Evolutionary conservation across 2,797 vertebrate species (phyloP), one percentile per base, ranked within the genome.

Genomic region (Xenopus petersii): DNA sequence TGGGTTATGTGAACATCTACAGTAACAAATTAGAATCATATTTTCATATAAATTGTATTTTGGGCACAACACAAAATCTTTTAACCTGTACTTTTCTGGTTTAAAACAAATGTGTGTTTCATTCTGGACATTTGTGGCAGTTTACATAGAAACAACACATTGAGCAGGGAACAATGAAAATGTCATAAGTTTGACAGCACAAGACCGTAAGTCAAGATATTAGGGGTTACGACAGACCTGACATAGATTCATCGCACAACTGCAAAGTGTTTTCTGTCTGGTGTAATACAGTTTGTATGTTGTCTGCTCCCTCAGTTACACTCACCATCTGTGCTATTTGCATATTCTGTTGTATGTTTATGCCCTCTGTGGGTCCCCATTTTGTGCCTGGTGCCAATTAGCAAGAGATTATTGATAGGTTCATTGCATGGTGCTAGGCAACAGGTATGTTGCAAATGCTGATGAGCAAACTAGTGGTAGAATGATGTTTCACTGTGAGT

Each of bases 91-190:
- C 64, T n/a, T 54, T 82, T 64, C 26, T 42, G 36, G 5, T 6
- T 42, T 42, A 30, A 81, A 11, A 15, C 59, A 0, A 1, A 42
- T 42, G 6, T 30, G 26, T 42, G 36, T 42, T 42, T 42, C 36
- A 42, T 42, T 36, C 66, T 47, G 69, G 65, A 83, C 48, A 1
- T 49, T 12, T 51, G 81, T 68, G 66, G 67, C 70, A 78, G 75
- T 69, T 51, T 12, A 73, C 26, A 42, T 42, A 42, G 6, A 42
- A 42, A 6, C 8, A 5, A 42, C 36, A 76, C 72, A 66, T 82
- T 51, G 75, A 42, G 71, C 12, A 51, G 49, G 5, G 5, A 17
- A 56, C 54, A 56, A 56, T 16, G 15, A 56, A 3, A 56, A 56
- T 7, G 2, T n/a, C 16, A 51, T 12, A 51, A 51, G 49, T 56